Evolutionary conservation across 2,888 invertebrate species (phyloP).

Genomic region (Callinectes sapidus): DNA sequence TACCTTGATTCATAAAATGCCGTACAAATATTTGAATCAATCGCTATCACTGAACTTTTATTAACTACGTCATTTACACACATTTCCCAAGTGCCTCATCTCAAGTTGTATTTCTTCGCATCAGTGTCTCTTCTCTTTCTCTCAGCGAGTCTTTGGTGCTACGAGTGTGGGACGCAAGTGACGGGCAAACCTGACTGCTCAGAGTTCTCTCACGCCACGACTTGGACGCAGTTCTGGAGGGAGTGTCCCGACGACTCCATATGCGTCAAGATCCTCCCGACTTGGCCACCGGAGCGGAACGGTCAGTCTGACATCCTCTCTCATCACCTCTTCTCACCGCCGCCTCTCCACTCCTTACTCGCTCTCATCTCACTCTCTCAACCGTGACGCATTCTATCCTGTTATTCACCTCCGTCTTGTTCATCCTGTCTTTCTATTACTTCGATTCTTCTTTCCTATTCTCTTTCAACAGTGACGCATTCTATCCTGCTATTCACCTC

Average conservation of each 20-base stretch:
- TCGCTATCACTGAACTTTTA: not conserved
- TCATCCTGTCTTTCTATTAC: too few species aligned
- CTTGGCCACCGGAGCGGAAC: conserved; percentile 43
- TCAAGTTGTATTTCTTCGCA: not conserved
- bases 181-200: conserved; percentile 64
- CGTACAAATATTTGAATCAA: too few species aligned
- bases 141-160: conserved; percentile 65
- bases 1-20: too few species aligned
- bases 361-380: not conserved
- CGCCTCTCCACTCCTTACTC: conserved; percentile 4
- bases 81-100: not conserved
- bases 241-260: conserved; percentile 64
- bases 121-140: not conserved
- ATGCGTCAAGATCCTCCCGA: conserved; percentile 67
- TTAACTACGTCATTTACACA: not conserved
- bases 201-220: conserved; percentile 58
- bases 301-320: not conserved
- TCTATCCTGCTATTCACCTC: not conserved
- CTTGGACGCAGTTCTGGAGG: conserved; percentile 70
- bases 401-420: not conserved
- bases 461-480: not conserved
- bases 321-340: not conserved
- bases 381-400: not conserved
- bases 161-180: conserved; percentile 71
- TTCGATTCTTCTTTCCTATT: too few species aligned